Evolutionary conservation across 2,888 invertebrate genomes (phyloP).

Genomic region (Lutraria lutraria): DNA sequence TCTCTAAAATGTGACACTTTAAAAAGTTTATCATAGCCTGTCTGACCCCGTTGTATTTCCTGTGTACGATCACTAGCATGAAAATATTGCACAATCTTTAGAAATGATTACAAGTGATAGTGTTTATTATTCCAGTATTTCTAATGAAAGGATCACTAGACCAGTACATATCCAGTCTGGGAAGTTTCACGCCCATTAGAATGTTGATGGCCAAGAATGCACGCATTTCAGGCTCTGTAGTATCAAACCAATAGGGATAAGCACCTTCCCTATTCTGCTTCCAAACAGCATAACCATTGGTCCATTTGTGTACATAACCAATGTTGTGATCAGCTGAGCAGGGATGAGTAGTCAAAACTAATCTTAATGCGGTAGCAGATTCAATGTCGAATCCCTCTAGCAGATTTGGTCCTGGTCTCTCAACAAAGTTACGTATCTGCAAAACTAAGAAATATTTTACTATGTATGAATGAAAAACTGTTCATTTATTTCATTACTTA

Average conservation of each 20-base stretch:
- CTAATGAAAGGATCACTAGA: no score
- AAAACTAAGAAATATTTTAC: no score
- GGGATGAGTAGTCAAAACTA: conserved; percentile 43
- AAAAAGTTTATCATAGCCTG: no score
- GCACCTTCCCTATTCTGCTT: not conserved
- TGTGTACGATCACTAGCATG: no score
- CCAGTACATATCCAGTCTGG: conserved; percentile 46
- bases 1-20: no score
- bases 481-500: no score
- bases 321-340: not conserved
- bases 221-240: conserved; percentile 28
- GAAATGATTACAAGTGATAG: conserved; percentile 41
- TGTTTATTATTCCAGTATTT: conserved; percentile 23
- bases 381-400: conserved; percentile 31
- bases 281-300: conserved; percentile 51
- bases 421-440: conserved; percentile 37
- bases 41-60: no score
- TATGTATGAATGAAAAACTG: no score
- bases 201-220: conserved; percentile 51
- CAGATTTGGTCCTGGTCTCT: conserved; percentile 26
- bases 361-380: conserved; percentile 35
- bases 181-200: conserved; percentile 51
- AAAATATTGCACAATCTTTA: conserved; percentile 19
- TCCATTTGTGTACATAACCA: conserved; percentile 45
- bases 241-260: not conserved